phyloP scores from a whole-genome alignment of 2,113 vertebrate species.

The Tetrax tetrax region DNA sequence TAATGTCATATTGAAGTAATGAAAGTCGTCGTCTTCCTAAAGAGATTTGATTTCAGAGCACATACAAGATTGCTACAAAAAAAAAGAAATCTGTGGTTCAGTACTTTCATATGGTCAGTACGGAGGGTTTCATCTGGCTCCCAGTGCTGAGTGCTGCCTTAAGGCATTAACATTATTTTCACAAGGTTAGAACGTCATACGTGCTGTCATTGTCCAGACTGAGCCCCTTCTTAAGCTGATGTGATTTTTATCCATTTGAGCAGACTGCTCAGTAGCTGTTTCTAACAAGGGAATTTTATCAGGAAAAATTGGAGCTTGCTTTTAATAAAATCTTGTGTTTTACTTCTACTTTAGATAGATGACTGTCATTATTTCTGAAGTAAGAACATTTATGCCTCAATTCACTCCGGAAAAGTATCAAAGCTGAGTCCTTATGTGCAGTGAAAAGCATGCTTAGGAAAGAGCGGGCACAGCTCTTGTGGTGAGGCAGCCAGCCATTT shows the following conservation, averaged over 20 bases:
- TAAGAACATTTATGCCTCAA: neutral
- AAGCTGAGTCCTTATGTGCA: neutral
- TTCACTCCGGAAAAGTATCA: neutral
- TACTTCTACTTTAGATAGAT: neutral
- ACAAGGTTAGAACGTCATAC: rapidly evolving
- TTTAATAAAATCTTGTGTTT: neutral
- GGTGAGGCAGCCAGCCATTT: neutral
- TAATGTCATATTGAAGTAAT: neutral
- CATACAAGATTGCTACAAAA: neutral
- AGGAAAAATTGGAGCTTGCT: neutral
- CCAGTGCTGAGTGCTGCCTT: neutral
- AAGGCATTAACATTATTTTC: neutral
- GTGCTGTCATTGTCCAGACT: neutral
- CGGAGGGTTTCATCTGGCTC: rapidly evolving
- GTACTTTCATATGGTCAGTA: neutral
- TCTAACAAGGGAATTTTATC: neutral
- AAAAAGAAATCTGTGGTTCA: neutral
- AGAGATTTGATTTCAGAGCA: neutral
- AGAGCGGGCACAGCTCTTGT: neutral
- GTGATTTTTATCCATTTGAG: neutral
- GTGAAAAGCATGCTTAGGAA: neutral
- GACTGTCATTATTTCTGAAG: neutral
- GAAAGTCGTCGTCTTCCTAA: neutral
- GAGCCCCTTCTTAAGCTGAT: neutral
- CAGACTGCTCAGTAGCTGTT: neutral